These are phyloP conservation scores for Romanogobio albipinnatus DNA, from an alignment of 2,113 vertebrate genomes.

Conservation along the genomic window DNA sequence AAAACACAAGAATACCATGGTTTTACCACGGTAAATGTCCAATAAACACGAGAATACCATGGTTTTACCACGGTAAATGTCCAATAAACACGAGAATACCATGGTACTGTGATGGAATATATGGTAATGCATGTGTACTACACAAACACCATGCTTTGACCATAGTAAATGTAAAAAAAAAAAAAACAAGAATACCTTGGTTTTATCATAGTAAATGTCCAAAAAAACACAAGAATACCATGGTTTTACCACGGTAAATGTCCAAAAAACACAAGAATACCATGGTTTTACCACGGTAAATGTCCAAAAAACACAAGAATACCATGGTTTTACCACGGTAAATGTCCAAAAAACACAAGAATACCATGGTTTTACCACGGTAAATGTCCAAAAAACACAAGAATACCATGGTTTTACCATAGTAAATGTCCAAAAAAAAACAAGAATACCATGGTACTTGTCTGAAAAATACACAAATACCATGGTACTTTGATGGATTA, in stretches of 20 bases:
- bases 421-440: too few species aligned
- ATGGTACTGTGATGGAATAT: too few species aligned
- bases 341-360: background rate
- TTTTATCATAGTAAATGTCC: background rate
- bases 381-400: too few species aligned
- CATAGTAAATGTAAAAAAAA: too few species aligned
- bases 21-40: too few species aligned
- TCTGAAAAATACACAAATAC: too few species aligned
- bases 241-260: background rate
- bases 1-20: background rate
- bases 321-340: background rate
- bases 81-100: too few species aligned
- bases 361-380: background rate
- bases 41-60: too few species aligned
- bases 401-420: too few species aligned
- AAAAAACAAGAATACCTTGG: conserved; percentile 4
- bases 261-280: too few species aligned
- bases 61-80: too few species aligned
- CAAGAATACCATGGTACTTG: too few species aligned
- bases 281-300: background rate
- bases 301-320: background rate
- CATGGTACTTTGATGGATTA: background rate
- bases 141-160: conserved; percentile 48
- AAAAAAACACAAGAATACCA: background rate
- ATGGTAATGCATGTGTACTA: background rate